Conservation (phyloP, 2,888 invertebrate species). For the Tineola bisselliella region DNA sequence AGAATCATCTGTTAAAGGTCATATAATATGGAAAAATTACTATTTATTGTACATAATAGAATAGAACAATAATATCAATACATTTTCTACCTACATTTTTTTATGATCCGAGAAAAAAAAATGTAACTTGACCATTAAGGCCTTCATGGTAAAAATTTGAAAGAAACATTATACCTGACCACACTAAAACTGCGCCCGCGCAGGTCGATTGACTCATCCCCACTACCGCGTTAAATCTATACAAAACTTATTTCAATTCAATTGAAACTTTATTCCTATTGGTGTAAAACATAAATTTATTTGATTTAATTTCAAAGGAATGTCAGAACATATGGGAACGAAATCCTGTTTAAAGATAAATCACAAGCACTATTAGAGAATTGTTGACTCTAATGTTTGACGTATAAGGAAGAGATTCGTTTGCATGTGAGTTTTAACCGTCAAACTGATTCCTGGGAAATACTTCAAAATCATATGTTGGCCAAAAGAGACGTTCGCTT, state of each 20-base stretch:
- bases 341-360: conserved; percentile 40
- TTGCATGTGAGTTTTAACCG: not conserved
- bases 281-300: conserved; percentile 23
- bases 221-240: conserved; percentile 28
- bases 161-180: conserved; percentile 16
- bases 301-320: conserved; percentile 29
- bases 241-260: not conserved
- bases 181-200: conserved; percentile 23
- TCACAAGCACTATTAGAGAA: conserved; percentile 14
- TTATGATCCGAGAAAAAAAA: too few species aligned
- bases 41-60: too few species aligned
- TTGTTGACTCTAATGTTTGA: not conserved
- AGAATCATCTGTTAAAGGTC: too few species aligned
- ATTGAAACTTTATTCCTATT: not conserved
- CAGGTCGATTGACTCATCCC: conserved; percentile 29
- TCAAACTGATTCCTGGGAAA: conserved; percentile 20
- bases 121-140: not conserved
- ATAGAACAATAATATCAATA: too few species aligned
- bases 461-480: conserved; percentile 27
- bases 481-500: not conserved
- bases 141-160: not conserved
- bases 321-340: conserved; percentile 60
- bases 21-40: too few species aligned
- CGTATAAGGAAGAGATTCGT: conserved; percentile 18
- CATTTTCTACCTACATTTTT: too few species aligned